Percentiles rank a stretch among this genome's conserved stretches.
phyloP scores from a whole-genome alignment of 2,888 invertebrate species.

The Malthinus flaveolus region DNA sequence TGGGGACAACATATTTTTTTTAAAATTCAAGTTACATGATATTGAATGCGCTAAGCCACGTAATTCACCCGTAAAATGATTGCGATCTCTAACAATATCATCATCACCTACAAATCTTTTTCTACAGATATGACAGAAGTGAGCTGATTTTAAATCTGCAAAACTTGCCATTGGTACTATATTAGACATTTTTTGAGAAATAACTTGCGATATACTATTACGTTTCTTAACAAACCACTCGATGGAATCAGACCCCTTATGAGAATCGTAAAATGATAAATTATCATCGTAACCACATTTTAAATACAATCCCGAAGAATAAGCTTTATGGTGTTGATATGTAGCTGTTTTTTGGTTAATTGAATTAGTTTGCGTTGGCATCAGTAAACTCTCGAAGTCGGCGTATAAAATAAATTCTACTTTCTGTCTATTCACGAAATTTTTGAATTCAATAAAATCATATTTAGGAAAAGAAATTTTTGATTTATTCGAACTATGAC shows the following conservation, averaged over 20 bases:
- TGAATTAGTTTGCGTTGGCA: neutral
- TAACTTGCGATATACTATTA: neutral
- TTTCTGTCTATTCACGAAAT: neutral
- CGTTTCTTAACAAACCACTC: neutral
- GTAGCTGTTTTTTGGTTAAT: neutral
- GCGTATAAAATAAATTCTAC: neutral
- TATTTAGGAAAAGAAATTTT: too few relatives aligned
- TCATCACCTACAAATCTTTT: neutral
- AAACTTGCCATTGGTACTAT: neutral
- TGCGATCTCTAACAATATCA: neutral
- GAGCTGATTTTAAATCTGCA: neutral
- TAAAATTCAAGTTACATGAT: constrained; percentile 32
- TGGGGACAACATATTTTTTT: constrained; percentile 13
- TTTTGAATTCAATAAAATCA: neutral
- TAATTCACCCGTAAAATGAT: neutral
- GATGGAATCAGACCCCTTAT: neutral
- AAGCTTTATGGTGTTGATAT: neutral
- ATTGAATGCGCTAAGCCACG: constrained; percentile 33
- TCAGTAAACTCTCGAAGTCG: neutral
- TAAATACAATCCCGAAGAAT: neutral
- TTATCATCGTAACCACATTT: neutral
- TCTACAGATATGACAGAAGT: neutral
- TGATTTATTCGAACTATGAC: too few relatives aligned
- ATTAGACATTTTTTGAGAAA: neutral
- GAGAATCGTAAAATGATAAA: neutral